phyloP scores from a whole-genome alignment of 2,888 invertebrate species.

The Apamea epomidion region DNA sequence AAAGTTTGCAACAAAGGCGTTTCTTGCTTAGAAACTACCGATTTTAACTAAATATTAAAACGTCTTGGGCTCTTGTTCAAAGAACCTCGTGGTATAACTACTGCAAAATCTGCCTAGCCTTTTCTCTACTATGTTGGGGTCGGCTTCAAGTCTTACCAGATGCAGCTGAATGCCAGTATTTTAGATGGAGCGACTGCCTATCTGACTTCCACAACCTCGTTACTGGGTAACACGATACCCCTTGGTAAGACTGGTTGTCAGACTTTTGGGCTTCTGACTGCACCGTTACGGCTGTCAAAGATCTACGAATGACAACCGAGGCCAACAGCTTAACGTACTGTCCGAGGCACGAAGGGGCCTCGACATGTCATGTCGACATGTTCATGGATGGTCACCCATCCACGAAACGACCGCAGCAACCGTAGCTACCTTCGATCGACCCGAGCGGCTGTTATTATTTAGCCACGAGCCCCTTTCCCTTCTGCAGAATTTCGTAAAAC shows the following conservation, averaged over 20 bases:
- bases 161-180: background rate
- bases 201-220: too few relatives aligned
- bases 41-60: constrained; percentile 64
- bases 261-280: background rate
- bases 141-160: background rate
- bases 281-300: background rate
- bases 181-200: too few relatives aligned
- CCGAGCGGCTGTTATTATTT: background rate
- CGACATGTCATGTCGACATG: too few relatives aligned
- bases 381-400: too few relatives aligned
- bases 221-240: background rate
- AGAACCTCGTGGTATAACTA: background rate
- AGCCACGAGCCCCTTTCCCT: background rate
- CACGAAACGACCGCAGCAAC: background rate
- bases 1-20: constrained; percentile 69
- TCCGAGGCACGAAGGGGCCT: background rate
- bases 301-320: background rate
- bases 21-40: constrained; percentile 64
- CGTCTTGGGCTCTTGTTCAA: constrained; percentile 20
- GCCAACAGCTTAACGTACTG: too few relatives aligned
- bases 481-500: constrained; percentile 8
- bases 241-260: background rate
- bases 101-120: background rate
- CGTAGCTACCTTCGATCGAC: background rate
- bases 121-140: background rate